Base-by-base conservation (phyloP, 2,113 vertebrate species). In the Urocynchramus pylzowi region DNA sequence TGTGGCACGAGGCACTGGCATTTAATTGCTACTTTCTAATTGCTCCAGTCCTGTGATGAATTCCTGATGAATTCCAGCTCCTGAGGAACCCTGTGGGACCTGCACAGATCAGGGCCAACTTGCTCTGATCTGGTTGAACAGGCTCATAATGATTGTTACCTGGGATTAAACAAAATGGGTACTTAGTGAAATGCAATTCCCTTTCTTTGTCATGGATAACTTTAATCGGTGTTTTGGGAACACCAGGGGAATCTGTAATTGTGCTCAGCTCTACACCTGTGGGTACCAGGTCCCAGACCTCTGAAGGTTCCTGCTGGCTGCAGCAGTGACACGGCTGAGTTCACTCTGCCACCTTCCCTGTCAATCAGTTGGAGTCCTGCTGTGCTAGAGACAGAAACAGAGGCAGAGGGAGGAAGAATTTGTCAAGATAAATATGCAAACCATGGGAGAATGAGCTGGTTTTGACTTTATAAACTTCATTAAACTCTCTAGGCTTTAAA, bases 161-260 rank as follows among this genome's bases (percentile, higher is more conserved):
- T 85, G 60, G 93, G 82, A 85, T 88, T 96, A 83, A 94, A 87
- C 12, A 16, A 70, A 86, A 77, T 9, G 92, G 85, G 75, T 83
- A 90, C 95, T 92, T 93, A 78, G 71, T 27, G 87, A 84, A 92
- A 84, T 3, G 39, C 53, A 84, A 87, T 90, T 92, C 85, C 87
- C 31, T 83, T 84, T 84, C 90, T 94, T 84, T 93, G 87, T 56
- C 85, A 35, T 0, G 6, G 79, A 31, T 75, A 77, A 80, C 75
- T 90, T 94, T 94, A 93, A 95, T 88, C 59, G 30, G 82, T 77
- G 90, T 92, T 96, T 88, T 42, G 76, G 87, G 88, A 80, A 5
- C 78, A 18, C 57, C 7, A 2, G 41, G 56, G 73, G 41, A 53
- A 37, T 39, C 30, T 37, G 16, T 24, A 33, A 79, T 67, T 8